Evolutionary conservation across 2,113 vertebrate genomes (phyloP).

Genomic region (Sorex fumeus): DNA sequence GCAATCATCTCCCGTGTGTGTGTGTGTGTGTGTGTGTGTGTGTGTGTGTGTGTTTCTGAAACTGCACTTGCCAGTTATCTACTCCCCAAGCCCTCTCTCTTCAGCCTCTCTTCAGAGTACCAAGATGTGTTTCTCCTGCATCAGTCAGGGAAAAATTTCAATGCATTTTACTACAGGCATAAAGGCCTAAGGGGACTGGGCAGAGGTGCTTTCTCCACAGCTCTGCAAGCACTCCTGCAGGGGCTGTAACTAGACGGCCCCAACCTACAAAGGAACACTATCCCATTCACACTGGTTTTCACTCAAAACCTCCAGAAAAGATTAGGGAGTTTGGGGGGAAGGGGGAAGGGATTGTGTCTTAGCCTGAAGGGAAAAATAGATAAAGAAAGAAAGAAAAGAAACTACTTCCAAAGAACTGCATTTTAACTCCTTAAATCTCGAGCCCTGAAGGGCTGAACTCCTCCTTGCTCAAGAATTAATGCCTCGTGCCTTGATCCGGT

Average conservation of each 20-base stretch:
- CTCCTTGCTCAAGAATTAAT: too few relatives aligned
- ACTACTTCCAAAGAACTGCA: too few relatives aligned
- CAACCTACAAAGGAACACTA: not conserved
- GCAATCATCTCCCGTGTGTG: too few relatives aligned
- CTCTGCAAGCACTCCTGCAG: not conserved
- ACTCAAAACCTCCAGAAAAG: slow-evolving; percentile 2
- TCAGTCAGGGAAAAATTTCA: not conserved
- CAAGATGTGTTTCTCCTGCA: not conserved
- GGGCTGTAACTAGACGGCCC: too few relatives aligned
- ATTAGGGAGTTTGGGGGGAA: not conserved
- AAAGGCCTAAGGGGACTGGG: not conserved
- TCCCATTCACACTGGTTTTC: slow-evolving; percentile 12
- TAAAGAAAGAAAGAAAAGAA: too few relatives aligned
- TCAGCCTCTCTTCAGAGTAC: not conserved
- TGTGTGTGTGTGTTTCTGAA: not conserved
- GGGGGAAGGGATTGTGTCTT: not conserved
- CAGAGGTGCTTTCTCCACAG: not conserved
- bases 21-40: too few relatives aligned
- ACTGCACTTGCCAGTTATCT: not conserved
- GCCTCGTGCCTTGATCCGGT: too few relatives aligned
- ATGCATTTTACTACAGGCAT: not conserved
- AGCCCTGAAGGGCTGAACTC: too few relatives aligned
- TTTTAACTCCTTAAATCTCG: too few relatives aligned
- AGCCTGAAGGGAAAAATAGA: too few relatives aligned
- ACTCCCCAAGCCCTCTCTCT: not conserved